phyloP scores from a whole-genome alignment of 2,888 invertebrate species.

The Plagodis dolabraria region DNA sequence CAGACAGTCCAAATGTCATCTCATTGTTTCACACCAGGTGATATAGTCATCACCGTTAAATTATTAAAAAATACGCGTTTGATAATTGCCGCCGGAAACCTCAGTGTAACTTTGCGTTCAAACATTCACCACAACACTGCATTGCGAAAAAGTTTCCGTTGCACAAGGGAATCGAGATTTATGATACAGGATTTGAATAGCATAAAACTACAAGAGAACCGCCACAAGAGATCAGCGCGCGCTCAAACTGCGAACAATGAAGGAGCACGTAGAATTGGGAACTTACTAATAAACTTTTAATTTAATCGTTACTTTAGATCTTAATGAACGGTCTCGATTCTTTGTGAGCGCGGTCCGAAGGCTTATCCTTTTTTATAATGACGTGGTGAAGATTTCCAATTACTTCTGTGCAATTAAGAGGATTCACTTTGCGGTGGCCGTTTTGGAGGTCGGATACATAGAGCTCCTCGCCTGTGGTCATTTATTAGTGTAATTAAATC shows the following conservation, averaged over 20 bases:
- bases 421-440: constrained; percentile 54
- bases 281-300: constrained; percentile 46
- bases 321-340: constrained; percentile 55
- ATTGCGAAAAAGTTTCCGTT: constrained; percentile 20
- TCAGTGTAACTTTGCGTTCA: not conserved
- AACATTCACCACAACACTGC: constrained; percentile 14
- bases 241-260: constrained; percentile 34
- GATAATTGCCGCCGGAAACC: too few species aligned
- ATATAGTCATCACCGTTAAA: too few species aligned
- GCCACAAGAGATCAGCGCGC: constrained; percentile 3
- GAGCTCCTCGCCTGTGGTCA: constrained; percentile 48
- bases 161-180: constrained; percentile 18
- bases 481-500: constrained; percentile 64
- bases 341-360: constrained; percentile 40
- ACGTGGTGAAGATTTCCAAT: constrained; percentile 61
- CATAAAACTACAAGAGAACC: constrained; percentile 22
- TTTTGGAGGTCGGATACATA: constrained; percentile 49
- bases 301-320: constrained; percentile 53
- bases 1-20: too few species aligned
- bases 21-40: too few species aligned
- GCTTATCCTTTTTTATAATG: constrained; percentile 45
- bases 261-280: constrained; percentile 34
- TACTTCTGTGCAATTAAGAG: constrained; percentile 65
- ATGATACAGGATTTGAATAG: constrained; percentile 21
- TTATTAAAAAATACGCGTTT: too few species aligned